Conservation (phyloP, 2,113 vertebrate genomes). For the Guaruba guarouba region DNA sequence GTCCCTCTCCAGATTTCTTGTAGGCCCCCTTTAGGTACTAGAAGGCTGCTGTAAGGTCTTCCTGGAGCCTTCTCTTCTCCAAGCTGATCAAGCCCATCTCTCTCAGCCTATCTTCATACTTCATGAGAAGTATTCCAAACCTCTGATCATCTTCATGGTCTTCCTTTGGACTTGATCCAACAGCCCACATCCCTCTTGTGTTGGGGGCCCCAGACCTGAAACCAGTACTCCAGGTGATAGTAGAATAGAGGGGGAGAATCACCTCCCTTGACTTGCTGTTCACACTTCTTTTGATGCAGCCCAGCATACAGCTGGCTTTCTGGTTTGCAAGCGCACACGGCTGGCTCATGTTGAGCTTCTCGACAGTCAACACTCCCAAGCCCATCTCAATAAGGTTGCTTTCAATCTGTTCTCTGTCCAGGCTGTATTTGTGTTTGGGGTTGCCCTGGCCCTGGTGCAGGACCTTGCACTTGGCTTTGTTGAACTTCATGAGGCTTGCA, state of each 20-base stretch:
- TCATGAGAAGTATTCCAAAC: background rate
- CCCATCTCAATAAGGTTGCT: background rate
- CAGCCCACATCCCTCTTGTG: background rate
- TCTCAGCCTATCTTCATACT: background rate
- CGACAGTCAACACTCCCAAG: background rate
- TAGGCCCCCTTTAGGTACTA: background rate
- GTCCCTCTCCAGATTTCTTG: background rate
- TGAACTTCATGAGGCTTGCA: background rate
- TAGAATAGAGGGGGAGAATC: background rate
- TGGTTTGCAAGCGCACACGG: background rate
- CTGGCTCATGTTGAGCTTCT: background rate
- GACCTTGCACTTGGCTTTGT: background rate
- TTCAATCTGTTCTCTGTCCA: background rate
- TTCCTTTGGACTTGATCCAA: background rate
- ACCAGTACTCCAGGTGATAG: background rate
- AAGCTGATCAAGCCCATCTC: background rate
- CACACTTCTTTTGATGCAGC: background rate
- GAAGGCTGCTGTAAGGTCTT: background rate
- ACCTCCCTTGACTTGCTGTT: background rate
- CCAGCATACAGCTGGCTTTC: background rate
- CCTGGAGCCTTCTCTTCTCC: background rate
- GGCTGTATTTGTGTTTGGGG: background rate
- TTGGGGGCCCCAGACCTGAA: background rate
- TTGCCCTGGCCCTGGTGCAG: background rate
- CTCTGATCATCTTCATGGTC: background rate